Evolutionary conservation across 2,797 vertebrate genomes (phyloP), one percentile per base, ranked within the genome.

Genomic region (Acridotheres tristis): DNA sequence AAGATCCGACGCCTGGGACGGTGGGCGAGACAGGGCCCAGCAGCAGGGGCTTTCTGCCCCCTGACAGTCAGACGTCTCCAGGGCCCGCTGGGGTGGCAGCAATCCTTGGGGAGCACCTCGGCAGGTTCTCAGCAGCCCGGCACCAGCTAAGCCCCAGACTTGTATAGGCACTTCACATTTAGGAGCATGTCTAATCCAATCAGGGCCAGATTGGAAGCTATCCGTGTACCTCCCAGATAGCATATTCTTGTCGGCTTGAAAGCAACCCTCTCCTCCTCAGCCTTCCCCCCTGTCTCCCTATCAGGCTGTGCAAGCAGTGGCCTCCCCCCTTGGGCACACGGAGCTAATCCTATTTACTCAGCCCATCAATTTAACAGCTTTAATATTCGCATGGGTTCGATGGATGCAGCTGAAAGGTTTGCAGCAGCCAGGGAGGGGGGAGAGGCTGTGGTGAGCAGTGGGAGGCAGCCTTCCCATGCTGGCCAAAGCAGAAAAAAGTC

Each of bases 171-270:
- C 97, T 97, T 97, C 93, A 96, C 97, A 97, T 97, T 97, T 96
- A 96, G 97, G 97, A 98, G 98, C 98, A 97, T 98, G 97, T 97
- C 98, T 98, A 98, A 98, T 98, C 98, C 97, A 96, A 98, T 98
- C 98, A 98, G 92, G 6, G 67, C 94, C 95, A 97, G 97, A 98
- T 97, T 97, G 97, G 97, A 96, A 97, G 95, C 96, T 98, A 97
- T 97, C 97, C 94, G 93, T 97, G 95, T 98, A 97, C 98, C 98
- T 98, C 97, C 98, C 98, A 97, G 97, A 97, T 96, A 93, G 98
- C 93, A 94, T 97, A 98, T 97, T 97, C 96, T 97, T 97, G 97
- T 94, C 8, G 26, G 94, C 95, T 97, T 92, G 87, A 96, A 97
- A 62, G 94, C 88, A 96, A 89, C 96, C 95, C 95, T 96, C 96